Percentiles rank a stretch among this genome's conserved stretches.
Evolutionary conservation across 2,113 vertebrate genomes (phyloP).

Genomic region (Synodontis membranacea): DNA sequence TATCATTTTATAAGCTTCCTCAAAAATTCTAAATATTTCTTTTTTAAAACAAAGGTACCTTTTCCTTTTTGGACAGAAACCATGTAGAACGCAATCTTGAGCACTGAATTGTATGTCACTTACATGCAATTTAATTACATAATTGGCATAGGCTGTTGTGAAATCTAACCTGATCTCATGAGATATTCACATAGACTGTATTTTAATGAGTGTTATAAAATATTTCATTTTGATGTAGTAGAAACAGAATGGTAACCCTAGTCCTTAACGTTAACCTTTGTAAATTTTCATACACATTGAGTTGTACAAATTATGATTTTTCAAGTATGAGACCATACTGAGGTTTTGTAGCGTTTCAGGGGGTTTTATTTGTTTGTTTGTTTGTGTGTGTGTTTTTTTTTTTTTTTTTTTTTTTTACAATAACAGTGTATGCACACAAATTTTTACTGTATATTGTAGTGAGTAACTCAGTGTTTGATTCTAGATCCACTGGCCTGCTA

Average conservation of each 20-base stretch:
- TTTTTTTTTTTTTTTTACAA: not conserved
- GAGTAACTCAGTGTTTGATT: slow-evolving; percentile 20
- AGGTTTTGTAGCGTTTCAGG: not conserved
- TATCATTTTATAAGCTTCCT: not conserved
- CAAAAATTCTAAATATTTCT: not conserved
- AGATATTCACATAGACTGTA: not conserved
- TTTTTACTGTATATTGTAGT: not conserved
- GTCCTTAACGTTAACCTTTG: not conserved
- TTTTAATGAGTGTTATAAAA: not conserved
- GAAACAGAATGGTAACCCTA: not conserved
- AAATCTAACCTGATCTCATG: not conserved
- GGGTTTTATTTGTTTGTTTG: no score
- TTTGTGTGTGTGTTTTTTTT: no score
- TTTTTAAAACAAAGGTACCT: not conserved
- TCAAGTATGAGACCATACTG: not conserved
- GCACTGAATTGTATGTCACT: not conserved
- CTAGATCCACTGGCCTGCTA: slow-evolving; percentile 74
- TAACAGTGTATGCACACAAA: not conserved
- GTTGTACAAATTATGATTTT: not conserved
- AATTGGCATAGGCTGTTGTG: not conserved
- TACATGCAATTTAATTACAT: not conserved
- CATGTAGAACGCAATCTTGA: not conserved
- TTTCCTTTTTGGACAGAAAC: not conserved
- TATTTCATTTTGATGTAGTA: not conserved
- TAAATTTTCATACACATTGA: not conserved